Base-by-base conservation (phyloP, 1,140 invertebrate species). In the Ditylenchus dipsaci region DNA sequence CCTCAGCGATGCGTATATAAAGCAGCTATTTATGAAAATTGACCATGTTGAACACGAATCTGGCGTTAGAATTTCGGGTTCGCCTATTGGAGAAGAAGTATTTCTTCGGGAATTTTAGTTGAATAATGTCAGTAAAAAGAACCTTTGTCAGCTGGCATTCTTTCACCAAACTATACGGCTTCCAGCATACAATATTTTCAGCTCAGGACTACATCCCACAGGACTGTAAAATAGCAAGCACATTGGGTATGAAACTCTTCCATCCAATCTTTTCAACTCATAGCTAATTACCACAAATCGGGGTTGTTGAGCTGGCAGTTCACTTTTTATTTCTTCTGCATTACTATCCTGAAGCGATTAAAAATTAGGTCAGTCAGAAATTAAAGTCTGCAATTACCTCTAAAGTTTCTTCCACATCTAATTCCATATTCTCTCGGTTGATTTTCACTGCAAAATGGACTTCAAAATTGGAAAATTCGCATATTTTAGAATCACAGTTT, bases 161-260 rank as follows among this genome's bases (percentile, higher is more conserved):
- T 47, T 88, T 88, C 72, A 92, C 90, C 3, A 95, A 83, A 0
- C 89, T 88, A 47, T 86, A 83, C 92, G 92, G 27, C 90, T 92
- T 26, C 91, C 92, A n/a, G 92, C 92, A 84, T 95, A 95, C 88
- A 94, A 89, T 83, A 95, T 92, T 85, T 91, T 90, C 67, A 91
- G 82, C 79, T 91, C 90, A 83, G 91, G 86, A 71, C 87, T 86
- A 73, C 86, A 87, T 71, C 88, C 88, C 86, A 75, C 83, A 0
- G 92, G 92, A 23, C 90, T 93, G 77, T 91, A 90, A 84, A 90
- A 95, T 71, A 95, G 91, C 77, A 95, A 92, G 84, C 90, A 91
- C 86, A 94, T 89, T 0, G 92, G 92, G 81, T 90, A 95, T 0
- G 91, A 93, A 29, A 90, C 86, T 65, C 92, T 83, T 7, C 91